These are phyloP conservation scores for Pituophis catenifer DNA, from an alignment of 2,113 vertebrate species.

Conservation along the genomic window DNA sequence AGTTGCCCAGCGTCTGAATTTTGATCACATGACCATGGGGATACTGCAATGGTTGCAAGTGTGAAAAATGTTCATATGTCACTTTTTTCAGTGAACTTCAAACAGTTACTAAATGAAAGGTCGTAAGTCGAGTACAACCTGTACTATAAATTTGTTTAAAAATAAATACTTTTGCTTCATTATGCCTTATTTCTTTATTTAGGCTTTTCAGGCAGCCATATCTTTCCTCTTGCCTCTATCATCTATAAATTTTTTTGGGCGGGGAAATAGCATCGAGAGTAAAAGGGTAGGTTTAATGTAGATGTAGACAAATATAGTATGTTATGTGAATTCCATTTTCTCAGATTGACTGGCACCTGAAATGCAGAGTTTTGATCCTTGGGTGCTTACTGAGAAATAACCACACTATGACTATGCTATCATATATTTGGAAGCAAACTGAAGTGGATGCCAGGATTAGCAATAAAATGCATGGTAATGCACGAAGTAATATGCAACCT, in stretches of 20 bases:
- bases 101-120: not conserved
- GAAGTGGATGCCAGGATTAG: constrained; percentile 23
- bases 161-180: not conserved
- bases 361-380: not conserved
- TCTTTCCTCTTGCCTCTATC: not conserved
- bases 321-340: not conserved
- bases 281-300: not conserved
- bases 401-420: constrained; percentile 27
- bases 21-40: no score
- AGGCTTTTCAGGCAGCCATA: not conserved
- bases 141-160: not conserved
- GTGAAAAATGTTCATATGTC: no score
- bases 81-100: no score
- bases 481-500: constrained; percentile 16
- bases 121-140: not conserved
- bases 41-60: no score
- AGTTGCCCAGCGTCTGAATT: no score
- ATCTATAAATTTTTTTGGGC: not conserved
- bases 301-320: not conserved
- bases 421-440: constrained; percentile 13
- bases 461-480: constrained; percentile 40
- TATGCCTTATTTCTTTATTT: not conserved
- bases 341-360: constrained; percentile 6
- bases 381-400: constrained; percentile 37
- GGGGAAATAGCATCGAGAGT: not conserved